Base-by-base conservation (phyloP, 2,888 invertebrate species). In the Baronia brevicornis region DNA sequence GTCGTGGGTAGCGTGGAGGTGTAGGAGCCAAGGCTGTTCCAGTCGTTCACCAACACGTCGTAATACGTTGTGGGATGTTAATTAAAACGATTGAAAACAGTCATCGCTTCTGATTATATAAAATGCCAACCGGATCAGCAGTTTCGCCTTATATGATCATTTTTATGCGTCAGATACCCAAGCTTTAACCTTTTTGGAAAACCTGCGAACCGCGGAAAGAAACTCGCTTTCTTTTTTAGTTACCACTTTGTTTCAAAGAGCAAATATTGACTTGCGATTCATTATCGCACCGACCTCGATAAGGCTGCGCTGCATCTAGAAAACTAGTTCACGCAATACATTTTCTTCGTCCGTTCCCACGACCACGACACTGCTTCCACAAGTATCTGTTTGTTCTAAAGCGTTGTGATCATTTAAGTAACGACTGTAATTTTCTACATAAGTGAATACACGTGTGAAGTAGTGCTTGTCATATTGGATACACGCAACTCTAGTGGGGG, bases 1-100 rank as follows among this genome's bases (percentile, higher is more conserved):
- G 67, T 43, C 73, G 82, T 84, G 80, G 82, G 84, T 51, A 65
- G 82, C 63, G 59, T 66, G 82, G 79, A 80, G 82, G 82, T 75
- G 82, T 72, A 60, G 67, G 58, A 73, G 67, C 73, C 82, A 82
- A 84, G 84, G 82, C 67, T 79, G 68, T 68, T 63, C 72, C 78
- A 73, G 69, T 72, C 77, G 62, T 68, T 77, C 64, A 69, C 61
- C 50, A 63, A 68, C 71, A 67, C 60, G 69, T 72, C 56, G 54
- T 41, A 44, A 67, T 70, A 60, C 61, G 64, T 45, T 60, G 79
- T 80, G 71, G 78, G 78, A 57, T 69, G 78, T 66, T 73, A 80
- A 79, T 79, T 77, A 74, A 64, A 61, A 67, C 61, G 47, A 65
- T 62, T 64, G 51, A 63, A 69, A 68, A 66, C 57, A 64, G 60